Base-by-base conservation (phyloP, 2,113 vertebrate species). In the Hippocampus barbouri region DNA sequence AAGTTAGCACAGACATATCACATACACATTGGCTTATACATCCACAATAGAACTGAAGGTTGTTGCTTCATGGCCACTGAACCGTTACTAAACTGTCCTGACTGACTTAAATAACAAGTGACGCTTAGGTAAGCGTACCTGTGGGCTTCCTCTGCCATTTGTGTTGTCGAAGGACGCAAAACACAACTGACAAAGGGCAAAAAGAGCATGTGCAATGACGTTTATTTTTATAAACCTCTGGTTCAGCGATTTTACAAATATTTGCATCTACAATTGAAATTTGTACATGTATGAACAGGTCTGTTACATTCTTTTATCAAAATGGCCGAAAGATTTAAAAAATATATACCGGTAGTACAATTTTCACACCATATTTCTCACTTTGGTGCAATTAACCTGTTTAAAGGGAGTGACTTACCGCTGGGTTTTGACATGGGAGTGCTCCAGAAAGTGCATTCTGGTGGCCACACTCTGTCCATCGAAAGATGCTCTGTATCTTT, bases 41-140 rank as follows among this genome's bases (percentile, higher is more conserved):
- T 53, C 64, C 49, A 75, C 72, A 69, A 61, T 38, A 70, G 66
- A 70, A 67, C 27, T 1, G 23, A 23, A 18, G 66, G 73, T 41
- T 30, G 15, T 77, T 79, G 70, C 75, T 72, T 85, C 18, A 16
- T 61, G 83, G 61, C 74, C 68, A 73, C 51, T 85, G 85, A 88
- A 77, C 82, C 79, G 74, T 73, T 79, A 66, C 57, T 41, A 20
- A 60, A 71, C 45, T 63, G 76, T 78, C 80, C 78, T 63, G 41
- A 41, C 59, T 79, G 83, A 85, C 79, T 79, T 51, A 77, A 87
- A 91, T 90, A 41, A 65, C 77, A 89, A 76, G 83, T 83, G 89
- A 79, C 86, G 81, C 78, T 80, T 87, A 91, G 85, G 85, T 88
- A 85, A 74, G 70, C 76, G 49, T 65, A 82, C 73, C 87, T 88